A percentile compares a stretch with the other conserved stretches of the same genome.
These are phyloP conservation scores for Sycophila sp. DNA, from an alignment of 1,140 invertebrate genomes.

Conservation along the genomic window DNA sequence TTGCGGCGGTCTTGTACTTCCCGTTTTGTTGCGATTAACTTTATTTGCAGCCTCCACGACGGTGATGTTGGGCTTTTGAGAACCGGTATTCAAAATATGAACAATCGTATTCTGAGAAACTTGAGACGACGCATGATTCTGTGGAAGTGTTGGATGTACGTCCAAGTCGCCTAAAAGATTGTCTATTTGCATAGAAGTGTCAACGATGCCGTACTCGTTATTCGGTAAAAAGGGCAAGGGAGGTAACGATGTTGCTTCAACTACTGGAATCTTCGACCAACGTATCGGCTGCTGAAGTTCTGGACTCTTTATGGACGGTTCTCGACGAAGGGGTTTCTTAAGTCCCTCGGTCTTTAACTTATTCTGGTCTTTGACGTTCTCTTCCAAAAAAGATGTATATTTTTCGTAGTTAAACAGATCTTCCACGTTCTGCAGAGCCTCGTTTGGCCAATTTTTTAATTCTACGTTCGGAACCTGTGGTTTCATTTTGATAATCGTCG, in stretches of 20 bases:
- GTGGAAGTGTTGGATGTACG: not conserved
- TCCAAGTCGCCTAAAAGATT: conserved; percentile 18
- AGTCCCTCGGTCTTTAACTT: not conserved
- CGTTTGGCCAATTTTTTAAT: conserved; percentile 58
- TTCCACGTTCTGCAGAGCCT: conserved; percentile 42
- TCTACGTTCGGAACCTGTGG: not conserved
- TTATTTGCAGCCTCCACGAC: conserved; percentile 6
- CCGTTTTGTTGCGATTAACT: conserved; percentile 1
- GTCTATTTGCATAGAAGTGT: conserved; percentile 19
- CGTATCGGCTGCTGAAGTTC: conserved; percentile 48
- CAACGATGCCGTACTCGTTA: not conserved
- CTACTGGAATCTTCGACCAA: conserved; percentile 54
- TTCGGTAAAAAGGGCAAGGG: not conserved
- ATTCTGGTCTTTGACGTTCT: conserved; percentile 15
- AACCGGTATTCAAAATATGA: conserved; percentile 54
- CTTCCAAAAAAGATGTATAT: conserved; percentile 49
- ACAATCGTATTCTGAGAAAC: conserved; percentile 59
- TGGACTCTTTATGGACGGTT: conserved; percentile 33
- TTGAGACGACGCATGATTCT: conserved; percentile 43
- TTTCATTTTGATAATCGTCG: not conserved
- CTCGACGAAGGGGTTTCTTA: conserved; percentile 4
- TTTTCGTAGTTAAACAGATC: conserved; percentile 59
- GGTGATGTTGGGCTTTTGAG: conserved; percentile 47
- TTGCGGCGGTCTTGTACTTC: conserved; percentile 39
- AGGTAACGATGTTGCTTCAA: conserved; percentile 30